These are phyloP conservation scores for Lomographa bimaculata DNA, from an alignment of 2,888 invertebrate species.

Conservation along the genomic window DNA sequence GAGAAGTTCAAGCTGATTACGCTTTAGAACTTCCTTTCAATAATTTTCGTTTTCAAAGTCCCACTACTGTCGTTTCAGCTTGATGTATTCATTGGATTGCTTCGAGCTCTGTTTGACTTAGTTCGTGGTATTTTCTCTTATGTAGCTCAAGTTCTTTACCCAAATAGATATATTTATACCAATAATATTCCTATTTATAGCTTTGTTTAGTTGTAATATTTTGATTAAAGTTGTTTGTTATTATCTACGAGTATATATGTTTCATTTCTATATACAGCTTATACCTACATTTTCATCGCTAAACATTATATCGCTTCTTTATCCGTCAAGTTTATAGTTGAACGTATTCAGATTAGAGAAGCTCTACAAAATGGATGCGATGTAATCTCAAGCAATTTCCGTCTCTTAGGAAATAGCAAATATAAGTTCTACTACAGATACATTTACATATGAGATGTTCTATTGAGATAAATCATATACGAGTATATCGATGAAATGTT, in stretches of 20 bases:
- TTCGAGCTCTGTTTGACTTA: slow-evolving; percentile 56
- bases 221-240: too few relatives aligned
- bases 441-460: too few relatives aligned
- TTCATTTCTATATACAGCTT: too few relatives aligned
- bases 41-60: slow-evolving; percentile 78
- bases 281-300: too few relatives aligned
- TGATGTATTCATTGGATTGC: slow-evolving; percentile 62
- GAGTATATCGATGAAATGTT: too few relatives aligned
- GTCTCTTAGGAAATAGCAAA: slow-evolving; percentile 19
- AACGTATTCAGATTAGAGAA: slow-evolving; percentile 5
- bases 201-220: too few relatives aligned
- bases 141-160: slow-evolving; percentile 63
- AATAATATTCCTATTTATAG: slow-evolving; percentile 38
- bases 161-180: slow-evolving; percentile 56
- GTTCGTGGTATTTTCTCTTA: slow-evolving; percentile 59
- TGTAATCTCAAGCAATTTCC: slow-evolving; percentile 36
- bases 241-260: too few relatives aligned
- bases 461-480: too few relatives aligned
- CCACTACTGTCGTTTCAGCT: slow-evolving; percentile 79
- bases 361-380: slow-evolving; percentile 29
- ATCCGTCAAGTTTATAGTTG: background rate
- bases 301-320: too few relatives aligned
- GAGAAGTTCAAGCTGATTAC: slow-evolving; percentile 77
- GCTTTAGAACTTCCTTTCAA: slow-evolving; percentile 75
- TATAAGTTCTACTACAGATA: too few relatives aligned